Conservation (phyloP, 2,113 vertebrate species). For the Podilymbus podiceps region DNA sequence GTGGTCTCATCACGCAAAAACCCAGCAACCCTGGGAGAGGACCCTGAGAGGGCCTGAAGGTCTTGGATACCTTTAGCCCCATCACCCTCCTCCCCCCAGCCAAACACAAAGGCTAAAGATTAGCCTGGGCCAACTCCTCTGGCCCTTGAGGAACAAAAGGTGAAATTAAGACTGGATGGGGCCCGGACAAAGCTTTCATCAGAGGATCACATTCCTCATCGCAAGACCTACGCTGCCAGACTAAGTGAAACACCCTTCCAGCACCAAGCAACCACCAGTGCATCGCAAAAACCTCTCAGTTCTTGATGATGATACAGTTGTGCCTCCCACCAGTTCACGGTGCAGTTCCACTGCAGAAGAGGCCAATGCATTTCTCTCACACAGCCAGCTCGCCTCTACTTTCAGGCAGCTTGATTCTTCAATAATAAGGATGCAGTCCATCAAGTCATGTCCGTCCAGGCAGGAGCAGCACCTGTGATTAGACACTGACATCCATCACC, state of each 20-base stretch:
- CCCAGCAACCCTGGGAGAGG: neutral
- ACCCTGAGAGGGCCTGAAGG: neutral
- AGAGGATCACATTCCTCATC: accelerated
- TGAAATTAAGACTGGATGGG: neutral
- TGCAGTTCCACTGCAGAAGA: neutral
- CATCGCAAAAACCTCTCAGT: neutral
- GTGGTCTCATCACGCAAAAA: neutral
- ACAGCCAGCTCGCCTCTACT: neutral
- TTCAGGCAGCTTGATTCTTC: neutral
- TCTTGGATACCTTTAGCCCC: neutral
- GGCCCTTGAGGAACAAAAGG: neutral
- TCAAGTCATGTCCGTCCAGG: neutral
- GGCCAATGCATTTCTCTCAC: neutral
- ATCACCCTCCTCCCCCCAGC: neutral
- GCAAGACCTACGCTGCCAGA: neutral
- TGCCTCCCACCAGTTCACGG: accelerated
- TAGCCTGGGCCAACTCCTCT: neutral
- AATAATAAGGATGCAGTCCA: neutral
- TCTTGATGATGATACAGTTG: neutral
- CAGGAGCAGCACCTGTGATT: neutral
- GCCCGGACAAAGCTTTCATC: neutral
- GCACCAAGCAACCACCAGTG: neutral
- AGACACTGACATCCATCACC: neutral
- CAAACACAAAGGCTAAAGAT: neutral
- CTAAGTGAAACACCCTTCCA: neutral